Evolutionary conservation across 1,140 invertebrate genomes (phyloP), one percentile per base, ranked within the genome.

Genomic region (Leptinotarsa defecta): DNA sequence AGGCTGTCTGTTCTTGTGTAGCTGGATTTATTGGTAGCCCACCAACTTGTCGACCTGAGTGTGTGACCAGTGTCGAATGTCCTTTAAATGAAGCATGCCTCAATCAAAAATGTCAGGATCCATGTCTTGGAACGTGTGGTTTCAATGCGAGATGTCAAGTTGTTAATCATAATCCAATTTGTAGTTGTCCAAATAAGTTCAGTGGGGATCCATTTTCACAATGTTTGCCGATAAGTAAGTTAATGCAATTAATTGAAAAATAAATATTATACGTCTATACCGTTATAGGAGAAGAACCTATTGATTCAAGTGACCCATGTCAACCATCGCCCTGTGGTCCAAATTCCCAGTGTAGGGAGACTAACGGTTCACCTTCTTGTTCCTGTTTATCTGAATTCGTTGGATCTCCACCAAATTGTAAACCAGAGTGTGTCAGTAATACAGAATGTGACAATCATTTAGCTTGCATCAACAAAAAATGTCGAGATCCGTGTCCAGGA

Each of bases 301-400:
- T n/a, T 19, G 76, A 77, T 70, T 69, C 79, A 78, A 75, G 68
- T 67, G 89, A 92, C 78, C 91, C 92, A 0, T 95, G 94, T 81
- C 87, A 89, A 57, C 93, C 93, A 1, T 92, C 92, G 19, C 93
- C 94, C 1, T 95, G 94, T 81, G 94, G 94, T 11, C 89, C 92
- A 0, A 94, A 95, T 81, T 91, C 92, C 20, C 86, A 92, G 81
- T 95, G 94, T 79, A 87, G 89, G 70, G 89, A 90, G n/a, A 87
- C 87, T 11, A 87, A 89, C 19, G 89, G 88, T 15, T 87, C 87
- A 17, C 89, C 90, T 3, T 87, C 89, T 13, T 93, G 92, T 83
- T 90, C 90, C 48, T 96, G 94, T 84, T 84, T 92, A 62, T 86
- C 89, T 3, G 90, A 91, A 76, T 95, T 91, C 78, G 86, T 91